phyloP scores from a whole-genome alignment of 2,797 vertebrate genomes.

The Helicolenus hilgendorfi region DNA sequence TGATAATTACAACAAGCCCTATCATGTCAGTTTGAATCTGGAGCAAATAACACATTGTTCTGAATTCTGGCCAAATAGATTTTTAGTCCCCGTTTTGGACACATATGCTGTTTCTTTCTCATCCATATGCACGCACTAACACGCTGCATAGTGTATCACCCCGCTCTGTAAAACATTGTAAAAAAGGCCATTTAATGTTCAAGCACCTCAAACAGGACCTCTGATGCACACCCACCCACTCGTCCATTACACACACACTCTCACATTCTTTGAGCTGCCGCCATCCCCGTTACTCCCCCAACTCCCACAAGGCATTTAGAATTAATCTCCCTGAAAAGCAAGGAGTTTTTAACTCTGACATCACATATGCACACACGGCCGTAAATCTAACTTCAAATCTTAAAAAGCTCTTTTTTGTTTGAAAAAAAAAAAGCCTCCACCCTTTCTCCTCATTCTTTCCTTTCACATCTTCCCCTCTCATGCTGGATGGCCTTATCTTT shows the following conservation, averaged over 20 bases:
- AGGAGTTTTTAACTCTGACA: constrained; percentile 86
- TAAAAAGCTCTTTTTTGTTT: constrained; percentile 71
- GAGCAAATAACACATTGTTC: constrained; percentile 77
- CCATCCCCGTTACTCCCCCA: constrained; percentile 80
- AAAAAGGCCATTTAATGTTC: constrained; percentile 60
- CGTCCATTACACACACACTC: constrained; percentile 47
- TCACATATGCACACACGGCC: constrained; percentile 78
- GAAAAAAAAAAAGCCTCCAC: constrained; percentile 64
- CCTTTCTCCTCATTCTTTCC: constrained; percentile 82
- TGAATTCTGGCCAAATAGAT: constrained; percentile 66
- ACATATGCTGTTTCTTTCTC: background rate
- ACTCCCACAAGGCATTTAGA: constrained; percentile 85
- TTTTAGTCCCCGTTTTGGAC: constrained; percentile 60
- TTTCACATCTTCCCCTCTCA: constrained; percentile 71
- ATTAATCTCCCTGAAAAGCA: constrained; percentile 85
- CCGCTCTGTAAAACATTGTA: constrained; percentile 49
- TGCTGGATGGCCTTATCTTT: constrained; percentile 76
- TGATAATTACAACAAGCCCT: constrained; percentile 85
- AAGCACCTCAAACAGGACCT: constrained; percentile 64
- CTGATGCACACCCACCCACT: constrained; percentile 51
- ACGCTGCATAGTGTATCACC: constrained; percentile 1
- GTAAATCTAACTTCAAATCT: constrained; percentile 86
- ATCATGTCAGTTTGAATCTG: constrained; percentile 84
- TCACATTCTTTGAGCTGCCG: constrained; percentile 80
- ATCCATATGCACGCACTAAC: background rate